Percentiles rank a stretch among this genome's conserved stretches.
Conservation (phyloP, 2,888 invertebrate genomes). For the Nomada ferruginata region DNA sequence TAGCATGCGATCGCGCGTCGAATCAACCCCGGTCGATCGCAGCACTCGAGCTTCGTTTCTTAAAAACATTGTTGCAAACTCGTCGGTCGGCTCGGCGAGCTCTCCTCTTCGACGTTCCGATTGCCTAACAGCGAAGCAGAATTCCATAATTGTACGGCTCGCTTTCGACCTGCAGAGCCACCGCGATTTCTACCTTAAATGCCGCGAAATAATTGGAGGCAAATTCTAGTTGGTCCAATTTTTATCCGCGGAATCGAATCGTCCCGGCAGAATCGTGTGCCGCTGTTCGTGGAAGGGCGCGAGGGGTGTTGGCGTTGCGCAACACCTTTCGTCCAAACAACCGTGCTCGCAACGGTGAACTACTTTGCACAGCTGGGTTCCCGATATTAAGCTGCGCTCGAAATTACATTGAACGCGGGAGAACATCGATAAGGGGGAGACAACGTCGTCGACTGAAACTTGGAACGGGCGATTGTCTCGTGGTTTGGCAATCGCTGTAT, state of each 20-base stretch:
- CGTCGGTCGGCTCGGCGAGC: too few relatives aligned
- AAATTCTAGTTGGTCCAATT: conserved; percentile 69
- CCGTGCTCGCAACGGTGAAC: conserved; percentile 11
- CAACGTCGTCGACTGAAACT: not conserved
- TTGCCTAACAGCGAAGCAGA: conserved; percentile 25
- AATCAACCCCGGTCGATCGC: not conserved
- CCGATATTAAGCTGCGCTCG: not conserved
- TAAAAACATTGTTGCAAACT: too few relatives aligned
- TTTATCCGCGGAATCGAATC: conserved; percentile 53
- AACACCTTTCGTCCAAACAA: conserved; percentile 25
- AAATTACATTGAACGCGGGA: not conserved
- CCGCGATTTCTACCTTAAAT: conserved; percentile 7
- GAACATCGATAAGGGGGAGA: conserved; percentile 22
- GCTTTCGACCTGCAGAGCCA: conserved; percentile 5
- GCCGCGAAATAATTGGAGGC: conserved; percentile 69
- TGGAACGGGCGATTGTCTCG: not conserved
- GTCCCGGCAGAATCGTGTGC: conserved; percentile 24
- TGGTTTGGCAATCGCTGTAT: conserved; percentile 50
- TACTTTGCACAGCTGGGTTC: conserved; percentile 59
- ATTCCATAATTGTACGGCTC: conserved; percentile 29
- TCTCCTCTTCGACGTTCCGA: conserved; percentile 11
- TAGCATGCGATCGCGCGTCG: conserved; percentile 9
- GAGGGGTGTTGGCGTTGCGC: conserved; percentile 28
- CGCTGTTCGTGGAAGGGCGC: not conserved
- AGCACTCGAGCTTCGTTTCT: too few relatives aligned